Evolutionary conservation across 2,797 vertebrate species (phyloP).

Genomic region (Gallinago solitaria): DNA sequence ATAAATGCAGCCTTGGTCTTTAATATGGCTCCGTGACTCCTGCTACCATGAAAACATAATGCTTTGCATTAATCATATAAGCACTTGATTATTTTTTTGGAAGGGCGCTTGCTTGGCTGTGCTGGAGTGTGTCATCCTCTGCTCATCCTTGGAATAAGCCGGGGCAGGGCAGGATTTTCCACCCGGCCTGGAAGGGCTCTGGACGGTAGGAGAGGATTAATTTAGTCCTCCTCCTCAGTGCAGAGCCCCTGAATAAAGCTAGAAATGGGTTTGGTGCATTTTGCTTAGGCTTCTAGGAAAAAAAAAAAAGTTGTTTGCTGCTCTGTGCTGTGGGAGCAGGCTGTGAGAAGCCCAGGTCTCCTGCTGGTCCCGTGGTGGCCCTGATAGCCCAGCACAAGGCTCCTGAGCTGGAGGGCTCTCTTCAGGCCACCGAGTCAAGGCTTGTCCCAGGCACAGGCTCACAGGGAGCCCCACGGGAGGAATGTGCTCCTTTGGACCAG

Average conservation of each 20-base stretch:
- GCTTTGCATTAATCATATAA: conserved; percentile 5
- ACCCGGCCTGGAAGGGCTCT: neutral
- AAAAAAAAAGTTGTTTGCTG: neutral
- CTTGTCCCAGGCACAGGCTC: neutral
- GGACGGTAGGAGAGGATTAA: neutral
- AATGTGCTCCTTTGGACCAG: neutral
- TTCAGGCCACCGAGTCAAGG: neutral
- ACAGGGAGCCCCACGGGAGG: neutral
- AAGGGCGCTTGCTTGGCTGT: neutral
- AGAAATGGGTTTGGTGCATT: neutral
- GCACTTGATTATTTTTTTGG: neutral
- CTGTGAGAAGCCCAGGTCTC: neutral
- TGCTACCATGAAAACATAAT: neutral
- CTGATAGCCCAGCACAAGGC: accelerated
- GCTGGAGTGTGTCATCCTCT: neutral
- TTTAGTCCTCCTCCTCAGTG: neutral
- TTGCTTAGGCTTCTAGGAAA: neutral
- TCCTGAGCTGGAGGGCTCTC: neutral
- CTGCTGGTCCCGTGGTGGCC: neutral
- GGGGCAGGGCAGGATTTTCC: neutral
- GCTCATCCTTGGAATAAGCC: neutral
- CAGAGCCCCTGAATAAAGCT: neutral
- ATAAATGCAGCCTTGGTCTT: neutral
- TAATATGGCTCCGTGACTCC: conserved; percentile 4
- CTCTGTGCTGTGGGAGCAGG: neutral